These are phyloP conservation scores for Megaceryle alcyon DNA, from an alignment of 2,797 vertebrate species.

Conservation along the genomic window DNA sequence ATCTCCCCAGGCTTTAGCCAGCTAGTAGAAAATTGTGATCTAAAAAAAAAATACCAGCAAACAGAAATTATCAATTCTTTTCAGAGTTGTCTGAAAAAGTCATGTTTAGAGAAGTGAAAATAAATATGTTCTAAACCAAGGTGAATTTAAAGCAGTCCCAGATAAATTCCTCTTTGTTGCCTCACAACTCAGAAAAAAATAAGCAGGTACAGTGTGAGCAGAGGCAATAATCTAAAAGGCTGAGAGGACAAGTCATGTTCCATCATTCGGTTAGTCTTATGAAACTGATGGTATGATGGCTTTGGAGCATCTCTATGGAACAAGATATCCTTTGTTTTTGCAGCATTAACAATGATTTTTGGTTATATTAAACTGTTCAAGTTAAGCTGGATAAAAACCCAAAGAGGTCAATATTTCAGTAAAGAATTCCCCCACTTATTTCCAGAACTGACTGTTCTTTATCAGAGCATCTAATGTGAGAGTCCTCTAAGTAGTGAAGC, in stretches of 20 bases:
- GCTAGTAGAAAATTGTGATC: constrained; percentile 45
- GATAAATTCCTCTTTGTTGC: not conserved
- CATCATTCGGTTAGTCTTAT: not conserved
- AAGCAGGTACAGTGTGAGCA: not conserved
- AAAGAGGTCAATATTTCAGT: not conserved
- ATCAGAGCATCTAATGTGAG: not conserved
- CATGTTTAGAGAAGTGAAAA: not conserved
- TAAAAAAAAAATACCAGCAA: not conserved
- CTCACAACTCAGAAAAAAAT: not conserved
- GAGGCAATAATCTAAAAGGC: not conserved
- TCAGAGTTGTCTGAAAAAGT: not conserved
- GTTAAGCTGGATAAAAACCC: not conserved
- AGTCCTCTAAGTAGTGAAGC: not conserved
- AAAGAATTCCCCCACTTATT: not conserved
- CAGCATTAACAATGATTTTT: not conserved
- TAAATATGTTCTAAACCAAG: not conserved
- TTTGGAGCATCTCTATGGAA: not conserved
- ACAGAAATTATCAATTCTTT: not conserved
- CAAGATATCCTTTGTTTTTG: not conserved
- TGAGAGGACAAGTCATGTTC: not conserved
- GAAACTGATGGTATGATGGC: not conserved
- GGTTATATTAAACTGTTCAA: not conserved
- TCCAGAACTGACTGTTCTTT: not conserved
- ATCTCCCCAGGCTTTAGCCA: not conserved
- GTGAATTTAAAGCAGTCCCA: not conserved